Evolutionary conservation across 2,797 vertebrate genomes (phyloP).

Genomic region (Pygocentrus nattereri): DNA sequence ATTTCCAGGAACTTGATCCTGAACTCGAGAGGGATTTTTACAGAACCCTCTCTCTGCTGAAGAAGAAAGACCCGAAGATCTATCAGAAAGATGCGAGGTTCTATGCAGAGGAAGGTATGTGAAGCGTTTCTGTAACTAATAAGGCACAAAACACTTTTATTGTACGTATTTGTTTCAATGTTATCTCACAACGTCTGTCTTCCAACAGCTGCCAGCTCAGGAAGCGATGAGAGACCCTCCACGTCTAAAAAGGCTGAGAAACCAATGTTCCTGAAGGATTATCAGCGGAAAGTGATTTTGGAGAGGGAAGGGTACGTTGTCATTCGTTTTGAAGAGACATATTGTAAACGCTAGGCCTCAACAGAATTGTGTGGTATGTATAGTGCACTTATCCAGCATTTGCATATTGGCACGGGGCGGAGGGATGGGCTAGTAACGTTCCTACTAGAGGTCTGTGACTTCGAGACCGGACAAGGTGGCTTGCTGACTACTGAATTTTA

Average conservation of each 20-base stretch:
- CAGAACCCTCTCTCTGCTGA: conserved; percentile 87
- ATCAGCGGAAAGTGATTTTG: conserved; percentile 89
- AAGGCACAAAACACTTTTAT: neutral
- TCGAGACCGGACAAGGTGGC: no score
- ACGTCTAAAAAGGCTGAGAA: conserved; percentile 74
- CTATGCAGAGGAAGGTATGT: conserved; percentile 77
- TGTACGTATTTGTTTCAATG: neutral
- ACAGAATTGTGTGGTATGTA: neutral
- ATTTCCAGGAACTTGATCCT: conserved; percentile 83
- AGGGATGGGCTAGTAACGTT: no score
- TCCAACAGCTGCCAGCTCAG: conserved; percentile 56
- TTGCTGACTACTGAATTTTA: no score
- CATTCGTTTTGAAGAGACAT: neutral
- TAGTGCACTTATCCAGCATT: neutral
- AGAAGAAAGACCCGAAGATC: conserved; percentile 90
- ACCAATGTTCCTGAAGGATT: conserved; percentile 91
- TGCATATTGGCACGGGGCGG: neutral
- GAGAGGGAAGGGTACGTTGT: conserved; percentile 86
- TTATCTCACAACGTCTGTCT: neutral
- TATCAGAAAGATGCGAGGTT: conserved; percentile 84
- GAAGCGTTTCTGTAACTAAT: neutral
- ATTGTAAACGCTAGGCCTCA: neutral
- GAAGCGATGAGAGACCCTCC: conserved; percentile 65
- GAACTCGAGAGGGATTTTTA: conserved; percentile 88
- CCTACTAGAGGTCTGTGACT: no score